Evolutionary conservation across 1,140 invertebrate genomes (phyloP), one percentile per base, ranked within the genome.

Genomic region (Lepidurus packardi): DNA sequence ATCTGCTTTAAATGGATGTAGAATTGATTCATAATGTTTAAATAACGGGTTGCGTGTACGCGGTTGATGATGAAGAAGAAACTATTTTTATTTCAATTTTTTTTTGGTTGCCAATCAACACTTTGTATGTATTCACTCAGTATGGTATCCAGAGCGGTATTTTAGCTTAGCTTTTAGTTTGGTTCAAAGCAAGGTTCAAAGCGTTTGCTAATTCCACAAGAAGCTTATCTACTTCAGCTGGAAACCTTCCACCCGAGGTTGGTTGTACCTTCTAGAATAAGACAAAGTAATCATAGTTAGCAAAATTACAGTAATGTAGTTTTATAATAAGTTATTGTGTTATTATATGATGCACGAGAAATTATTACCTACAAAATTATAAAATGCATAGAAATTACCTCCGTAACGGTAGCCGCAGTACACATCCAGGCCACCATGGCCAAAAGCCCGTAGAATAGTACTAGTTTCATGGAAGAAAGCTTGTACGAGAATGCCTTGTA

Each of bases 401-500:
- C 4, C 13, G 9, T 21, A 7, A n/a, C 9, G 53, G 53, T 13
- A 65, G 13, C 9, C 7, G 53, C 53, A 65, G 21, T 21, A 65
- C 53, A 65, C 16, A 21, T 21, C 53, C 53, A 65, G 53, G 53
- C 53, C 53, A 65, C 16, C 53, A 21, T 65, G 53, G 53, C 53
- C 13, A 65, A 13, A 65, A 65, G 16, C 21, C 9, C 53, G 21
- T 65, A 65, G 16, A 65, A 65, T 13, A 65, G 53, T 13, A 65
- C 53, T 11, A 65, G 53, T 65, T 65, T 65, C 53, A 65, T 65
- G 53, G 53, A n/a, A 21, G 53, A 21, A 21, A 65, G 53, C n/a
- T 65, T 65, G 21, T 65, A n/a, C 21, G 53, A 65, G 53, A 65
- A 65, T 65, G 53, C 21, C 21, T 3, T 65, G 21, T 16, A n/a